A percentile compares a stretch with the other conserved stretches of the same genome.
Evolutionary conservation across 2,888 invertebrate genomes (phyloP).

Genomic region (Deroplatys truncata): DNA sequence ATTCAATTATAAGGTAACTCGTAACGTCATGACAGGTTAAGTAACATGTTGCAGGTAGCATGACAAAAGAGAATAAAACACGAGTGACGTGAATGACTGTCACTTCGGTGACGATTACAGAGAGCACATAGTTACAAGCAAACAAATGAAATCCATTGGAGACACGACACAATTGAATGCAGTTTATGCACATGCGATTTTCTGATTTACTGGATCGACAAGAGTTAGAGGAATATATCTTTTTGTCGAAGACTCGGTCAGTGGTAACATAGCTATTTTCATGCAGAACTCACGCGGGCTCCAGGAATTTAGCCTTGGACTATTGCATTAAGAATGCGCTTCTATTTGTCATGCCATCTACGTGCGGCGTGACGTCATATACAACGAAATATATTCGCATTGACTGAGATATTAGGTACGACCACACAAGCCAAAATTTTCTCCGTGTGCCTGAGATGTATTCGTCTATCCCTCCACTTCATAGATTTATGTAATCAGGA

Average conservation of each 20-base stretch:
- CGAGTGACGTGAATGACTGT: too few species aligned
- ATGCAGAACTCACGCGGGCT: not conserved
- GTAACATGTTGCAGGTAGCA: too few species aligned
- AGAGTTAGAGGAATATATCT: not conserved
- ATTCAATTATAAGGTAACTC: too few species aligned
- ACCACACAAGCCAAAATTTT: not conserved
- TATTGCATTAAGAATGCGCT: not conserved
- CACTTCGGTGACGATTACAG: too few species aligned
- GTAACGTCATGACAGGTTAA: too few species aligned
- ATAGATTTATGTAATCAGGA: not conserved
- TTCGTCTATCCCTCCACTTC: not conserved
- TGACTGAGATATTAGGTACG: not conserved
- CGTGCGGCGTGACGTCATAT: constrained; percentile 1
- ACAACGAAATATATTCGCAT: not conserved
- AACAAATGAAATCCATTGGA: too few species aligned
- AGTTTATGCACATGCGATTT: too few species aligned
- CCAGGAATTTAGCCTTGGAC: constrained; percentile 10
- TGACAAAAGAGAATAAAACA: too few species aligned
- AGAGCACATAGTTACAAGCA: too few species aligned
- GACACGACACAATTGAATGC: too few species aligned
- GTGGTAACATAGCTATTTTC: not conserved
- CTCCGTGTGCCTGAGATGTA: not conserved
- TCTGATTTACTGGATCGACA: not conserved
- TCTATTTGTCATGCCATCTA: constrained; percentile 5
- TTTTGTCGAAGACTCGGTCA: not conserved